phyloP scores from a whole-genome alignment of 2,888 invertebrate species.

The Clivina fossor region DNA sequence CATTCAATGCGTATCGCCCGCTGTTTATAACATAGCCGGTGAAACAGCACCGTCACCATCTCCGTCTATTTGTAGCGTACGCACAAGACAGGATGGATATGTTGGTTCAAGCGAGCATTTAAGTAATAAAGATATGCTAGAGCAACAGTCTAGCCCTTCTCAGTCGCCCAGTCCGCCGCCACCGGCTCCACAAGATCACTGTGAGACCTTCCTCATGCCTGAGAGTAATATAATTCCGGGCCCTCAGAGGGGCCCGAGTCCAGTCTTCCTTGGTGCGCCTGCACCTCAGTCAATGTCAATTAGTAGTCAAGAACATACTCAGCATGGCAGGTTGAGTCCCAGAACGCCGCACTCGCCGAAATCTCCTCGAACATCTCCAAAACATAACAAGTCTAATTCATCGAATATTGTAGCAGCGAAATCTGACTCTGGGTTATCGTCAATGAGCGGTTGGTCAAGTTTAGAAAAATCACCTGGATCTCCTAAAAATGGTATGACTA shows the following conservation, averaged over 20 bases:
- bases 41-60: conserved; percentile 64
- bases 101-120: conserved; percentile 52
- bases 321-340: conserved; percentile 63
- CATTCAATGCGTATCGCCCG: conserved; percentile 57
- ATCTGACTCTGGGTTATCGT: conserved; percentile 84
- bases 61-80: conserved; percentile 64
- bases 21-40: conserved; percentile 56
- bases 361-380: conserved; percentile 72
- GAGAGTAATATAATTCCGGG: conserved; percentile 41
- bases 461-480: conserved; percentile 84
- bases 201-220: conserved; percentile 56
- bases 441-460: conserved; percentile 85
- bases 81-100: conserved; percentile 67
- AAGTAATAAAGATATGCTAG: conserved; percentile 13
- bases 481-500: conserved; percentile 59
- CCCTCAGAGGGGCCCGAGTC: conserved; percentile 48
- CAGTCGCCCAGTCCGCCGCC: conserved; percentile 75
- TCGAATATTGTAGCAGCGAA: conserved; percentile 71
- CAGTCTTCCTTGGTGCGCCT: conserved; percentile 54
- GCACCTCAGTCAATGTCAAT: conserved; percentile 49
- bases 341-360: conserved; percentile 67
- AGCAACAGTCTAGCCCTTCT: conserved; percentile 35
- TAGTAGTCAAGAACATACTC: conserved; percentile 45
- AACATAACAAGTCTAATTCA: conserved; percentile 62
- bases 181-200: conserved; percentile 74